Base-by-base conservation (phyloP, 2,113 vertebrate genomes). In the Poicephalus meyeri region DNA sequence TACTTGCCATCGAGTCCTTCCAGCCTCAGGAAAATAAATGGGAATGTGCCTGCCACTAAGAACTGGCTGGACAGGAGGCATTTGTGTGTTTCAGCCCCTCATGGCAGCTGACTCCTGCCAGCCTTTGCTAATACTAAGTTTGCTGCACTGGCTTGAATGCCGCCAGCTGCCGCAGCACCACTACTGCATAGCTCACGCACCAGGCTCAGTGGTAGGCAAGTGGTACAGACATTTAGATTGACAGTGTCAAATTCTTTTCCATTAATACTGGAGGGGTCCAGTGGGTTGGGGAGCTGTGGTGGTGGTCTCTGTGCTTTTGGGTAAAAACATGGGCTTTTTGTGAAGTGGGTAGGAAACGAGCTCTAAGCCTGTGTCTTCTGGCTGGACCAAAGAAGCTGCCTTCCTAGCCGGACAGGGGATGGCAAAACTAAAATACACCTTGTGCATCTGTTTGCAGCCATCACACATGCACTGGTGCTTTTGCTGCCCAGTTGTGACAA, bases 171-270 rank as follows among this genome's bases (percentile, higher is more conserved):
- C 28, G 0, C 37, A 60, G 29, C 63, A 16, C 18, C 44, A 1
- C 47, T 17, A 7, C 0, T 0, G 68, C 9, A 3, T 17, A 4
- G 46, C 35, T 42, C 37, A 11, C 1, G 2, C 0, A 17, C 44
- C 76, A 10, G 63, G 49, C 50, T 47, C 3, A 0, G 0, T 3
- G 23, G 4, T 37, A 24, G 21, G 33, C 56, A 35, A 58, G 33
- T 26, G 13, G 7, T 31, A 3, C 0, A 0, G n/a, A 31, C 37
- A 50, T n/a, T 50, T 29, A 2, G 6, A 31, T n/a, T 25, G 39
- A 53, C 35, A 19, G 2, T 2, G 1, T 37, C 14, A 8, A 19
- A 20, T 69, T 29, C 25, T 26, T 88, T 69, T 18, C 68, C 28
- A 16, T 26, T 39, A 2, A 4, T 50, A 41, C 10, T 17, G 29